Conservation (phyloP, 2,797 vertebrate species). For the Peromyscus eremicus region DNA sequence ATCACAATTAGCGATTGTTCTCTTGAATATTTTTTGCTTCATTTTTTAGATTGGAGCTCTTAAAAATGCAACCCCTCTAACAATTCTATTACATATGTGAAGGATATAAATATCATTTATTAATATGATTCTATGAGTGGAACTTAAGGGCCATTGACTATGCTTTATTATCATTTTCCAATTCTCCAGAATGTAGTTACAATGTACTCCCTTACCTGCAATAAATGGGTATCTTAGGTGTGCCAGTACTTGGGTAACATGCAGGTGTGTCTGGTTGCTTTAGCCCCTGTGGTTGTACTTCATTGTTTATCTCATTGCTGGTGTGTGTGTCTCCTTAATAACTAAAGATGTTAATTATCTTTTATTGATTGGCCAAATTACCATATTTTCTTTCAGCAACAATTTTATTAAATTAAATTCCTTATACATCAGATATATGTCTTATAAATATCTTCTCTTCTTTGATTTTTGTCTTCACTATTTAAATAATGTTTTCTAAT, state of each 20-base stretch:
- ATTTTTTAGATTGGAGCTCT: neutral
- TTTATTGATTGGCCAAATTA: neutral
- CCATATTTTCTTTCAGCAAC: neutral
- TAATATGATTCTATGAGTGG: neutral
- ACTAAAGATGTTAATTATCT: neutral
- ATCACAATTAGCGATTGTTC: neutral
- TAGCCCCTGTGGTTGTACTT: neutral
- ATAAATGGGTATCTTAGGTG: neutral
- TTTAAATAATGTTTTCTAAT: neutral
- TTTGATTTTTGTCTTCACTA: neutral
- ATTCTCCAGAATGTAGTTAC: neutral
- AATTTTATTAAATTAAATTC: neutral
- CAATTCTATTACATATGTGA: conserved; percentile 10
- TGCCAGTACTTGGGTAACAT: neutral
- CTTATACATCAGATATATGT: neutral
- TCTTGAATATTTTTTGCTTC: neutral
- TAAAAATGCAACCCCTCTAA: neutral
- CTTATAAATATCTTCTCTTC: neutral
- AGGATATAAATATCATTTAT: neutral
- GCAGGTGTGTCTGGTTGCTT: neutral
- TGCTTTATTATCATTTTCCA: neutral
- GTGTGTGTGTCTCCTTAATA: neutral
- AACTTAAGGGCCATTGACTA: neutral
- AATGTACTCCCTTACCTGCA: neutral
- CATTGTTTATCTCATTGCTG: neutral